Base-by-base conservation (phyloP, 2,797 vertebrate genomes). In the Peromyscus melanophrys region DNA sequence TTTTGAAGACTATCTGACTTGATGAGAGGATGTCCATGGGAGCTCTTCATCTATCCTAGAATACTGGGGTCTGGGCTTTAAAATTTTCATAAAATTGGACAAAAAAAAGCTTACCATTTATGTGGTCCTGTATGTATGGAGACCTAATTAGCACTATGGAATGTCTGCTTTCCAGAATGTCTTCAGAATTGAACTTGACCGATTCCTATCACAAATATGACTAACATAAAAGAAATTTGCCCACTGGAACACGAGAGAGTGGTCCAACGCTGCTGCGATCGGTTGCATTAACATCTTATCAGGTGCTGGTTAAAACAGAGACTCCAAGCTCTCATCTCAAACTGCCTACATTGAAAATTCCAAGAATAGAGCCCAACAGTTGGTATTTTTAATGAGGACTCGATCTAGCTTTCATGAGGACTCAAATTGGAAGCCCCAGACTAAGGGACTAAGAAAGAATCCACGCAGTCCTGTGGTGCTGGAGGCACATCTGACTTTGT, bases 361-460 rank as follows among this genome's bases (percentile, higher is more conserved):
- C 27, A 63, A 81, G 19, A 95, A 89, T 27, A 84, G 27, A 81
- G 63, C 23, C 40, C 55, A 59, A 73, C 49, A 78, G 89, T 73
- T 89, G 65, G 14, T 93, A 88, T 92, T 95, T 94, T 90, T 49
- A 92, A 96, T 31, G 93, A 90, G 49, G 40, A 61, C 31, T 69
- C 59, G 34, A 82, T 77, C 23, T 87, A 46, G 91, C 40, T 78
- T 57, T 73, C 69, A 82, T 78, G 57, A 78, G 49, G 34, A 82
- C n/a, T 78, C 57, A 95, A 57, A 90, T 71, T 43, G 59, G 92
- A 84, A 93, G 75, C 49, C 37, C 21, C 16, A 55, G 29, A 76
- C 34, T 65, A 86, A 76, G 31, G 65, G 46, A 85, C 43, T 94
- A 27, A 78, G 88, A 78, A 90, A 61, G 61, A 90, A 52, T 85